Conservation (phyloP, 2,888 invertebrate genomes). For the Gisinianus flammeolus region DNA sequence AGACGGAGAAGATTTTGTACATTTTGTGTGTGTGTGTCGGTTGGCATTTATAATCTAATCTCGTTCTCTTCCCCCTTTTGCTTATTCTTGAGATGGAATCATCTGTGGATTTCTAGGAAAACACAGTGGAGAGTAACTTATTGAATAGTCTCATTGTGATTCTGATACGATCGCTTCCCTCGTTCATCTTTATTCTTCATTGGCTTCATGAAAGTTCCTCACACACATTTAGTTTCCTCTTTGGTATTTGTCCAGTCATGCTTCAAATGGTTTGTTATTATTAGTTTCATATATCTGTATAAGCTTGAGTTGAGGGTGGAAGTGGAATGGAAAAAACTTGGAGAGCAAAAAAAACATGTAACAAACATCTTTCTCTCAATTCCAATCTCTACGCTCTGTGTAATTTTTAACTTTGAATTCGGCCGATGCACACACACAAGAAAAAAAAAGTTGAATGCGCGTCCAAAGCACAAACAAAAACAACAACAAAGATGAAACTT, state of each 20-base stretch:
- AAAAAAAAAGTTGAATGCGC: too few species aligned
- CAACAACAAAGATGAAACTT: too few species aligned
- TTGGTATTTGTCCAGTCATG: not conserved
- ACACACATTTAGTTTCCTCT: not conserved
- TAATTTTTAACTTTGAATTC: too few species aligned
- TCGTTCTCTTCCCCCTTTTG: constrained; percentile 1
- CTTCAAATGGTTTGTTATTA: not conserved
- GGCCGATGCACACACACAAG: too few species aligned
- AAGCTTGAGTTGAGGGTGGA: not conserved
- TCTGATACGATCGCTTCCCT: constrained; percentile 19
- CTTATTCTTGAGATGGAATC: not conserved
- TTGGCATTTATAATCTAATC: constrained; percentile 1
- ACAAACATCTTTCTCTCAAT: too few species aligned
- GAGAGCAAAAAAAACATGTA: too few species aligned
- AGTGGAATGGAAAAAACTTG: too few species aligned
- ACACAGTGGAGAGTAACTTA: not conserved
- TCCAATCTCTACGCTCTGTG: too few species aligned
- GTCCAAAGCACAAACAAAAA: too few species aligned
- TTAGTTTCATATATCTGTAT: not conserved
- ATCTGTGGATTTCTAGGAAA: not conserved
- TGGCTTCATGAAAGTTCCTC: not conserved
- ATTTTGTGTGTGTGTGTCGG: too few species aligned
- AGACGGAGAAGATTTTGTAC: not conserved
- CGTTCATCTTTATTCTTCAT: constrained; percentile 27
- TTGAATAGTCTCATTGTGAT: constrained; percentile 34